Conservation (phyloP, 2,113 vertebrate genomes). For the Chionomys nivalis region DNA sequence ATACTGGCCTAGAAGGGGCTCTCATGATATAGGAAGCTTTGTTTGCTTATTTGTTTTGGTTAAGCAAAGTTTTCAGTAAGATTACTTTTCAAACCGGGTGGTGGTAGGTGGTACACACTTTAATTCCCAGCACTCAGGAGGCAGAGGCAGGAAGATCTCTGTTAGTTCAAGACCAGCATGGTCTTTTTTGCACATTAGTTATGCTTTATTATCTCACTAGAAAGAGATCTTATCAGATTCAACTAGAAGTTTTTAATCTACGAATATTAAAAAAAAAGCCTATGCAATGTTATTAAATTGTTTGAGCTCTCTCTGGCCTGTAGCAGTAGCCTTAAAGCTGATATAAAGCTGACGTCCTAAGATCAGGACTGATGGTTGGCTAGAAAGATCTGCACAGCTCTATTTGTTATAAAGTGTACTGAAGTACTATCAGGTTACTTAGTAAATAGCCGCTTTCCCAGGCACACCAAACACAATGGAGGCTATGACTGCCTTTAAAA, state of each 20-base stretch:
- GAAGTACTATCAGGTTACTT: not conserved
- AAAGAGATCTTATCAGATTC: constrained; percentile 40
- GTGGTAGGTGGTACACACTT: too few species aligned
- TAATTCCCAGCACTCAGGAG: too few species aligned
- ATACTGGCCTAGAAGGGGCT: not conserved
- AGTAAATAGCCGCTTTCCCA: not conserved
- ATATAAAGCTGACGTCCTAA: not conserved
- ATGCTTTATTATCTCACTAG: constrained; percentile 6
- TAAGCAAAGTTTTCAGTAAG: not conserved
- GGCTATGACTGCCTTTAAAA: not conserved
- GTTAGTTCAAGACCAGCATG: too few species aligned
- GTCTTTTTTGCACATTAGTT: constrained; percentile 12
- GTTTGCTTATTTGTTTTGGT: not conserved
- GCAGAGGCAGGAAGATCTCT: too few species aligned
- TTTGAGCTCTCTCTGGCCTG: not conserved
- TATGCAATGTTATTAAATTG: not conserved
- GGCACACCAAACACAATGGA: not conserved
- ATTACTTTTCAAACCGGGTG: too few species aligned
- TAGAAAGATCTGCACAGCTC: not conserved
- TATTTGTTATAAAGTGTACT: not conserved
- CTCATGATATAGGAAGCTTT: not conserved
- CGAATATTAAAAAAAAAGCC: not conserved
- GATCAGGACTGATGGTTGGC: not conserved
- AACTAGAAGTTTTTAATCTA: not conserved
- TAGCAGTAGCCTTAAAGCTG: not conserved